A percentile compares a stretch with the other conserved stretches of the same genome.
Conservation (phyloP, 64 coral and sea anemone species). For the Dendronephthya gigantea region DNA sequence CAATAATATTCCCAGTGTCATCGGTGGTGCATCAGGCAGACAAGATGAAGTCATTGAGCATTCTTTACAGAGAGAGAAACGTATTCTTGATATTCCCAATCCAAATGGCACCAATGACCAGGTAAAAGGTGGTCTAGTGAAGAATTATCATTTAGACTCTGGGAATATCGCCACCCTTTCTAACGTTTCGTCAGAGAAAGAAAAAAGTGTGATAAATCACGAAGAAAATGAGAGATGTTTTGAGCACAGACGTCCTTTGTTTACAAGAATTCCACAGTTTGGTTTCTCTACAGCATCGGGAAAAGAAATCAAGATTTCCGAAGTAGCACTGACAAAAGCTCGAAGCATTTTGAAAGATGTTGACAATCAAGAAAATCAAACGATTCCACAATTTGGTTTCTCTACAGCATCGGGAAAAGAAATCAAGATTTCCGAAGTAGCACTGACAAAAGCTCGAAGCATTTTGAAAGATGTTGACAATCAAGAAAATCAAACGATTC, state of each 20-base stretch:
- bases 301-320: not conserved
- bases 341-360: not conserved
- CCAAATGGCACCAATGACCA: not conserved
- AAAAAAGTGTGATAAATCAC: no score
- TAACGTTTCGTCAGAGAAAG: no score
- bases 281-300: not conserved
- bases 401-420: not conserved
- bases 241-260: no score
- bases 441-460: not conserved
- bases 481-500: not conserved
- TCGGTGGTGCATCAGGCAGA: not conserved
- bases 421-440: not conserved
- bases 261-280: not conserved
- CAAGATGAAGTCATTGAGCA: not conserved
- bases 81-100: not conserved
- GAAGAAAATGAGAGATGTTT: no score
- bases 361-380: not conserved
- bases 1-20: not conserved
- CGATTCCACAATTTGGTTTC: not conserved
- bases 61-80: not conserved
- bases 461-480: not conserved
- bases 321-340: not conserved
- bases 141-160: no score
- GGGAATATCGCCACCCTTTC: no score
- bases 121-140: no score